Percentiles rank a stretch among this genome's conserved stretches.
Evolutionary conservation across 2,888 invertebrate genomes (phyloP).

Genomic region (Stenichneumon culpator): DNA sequence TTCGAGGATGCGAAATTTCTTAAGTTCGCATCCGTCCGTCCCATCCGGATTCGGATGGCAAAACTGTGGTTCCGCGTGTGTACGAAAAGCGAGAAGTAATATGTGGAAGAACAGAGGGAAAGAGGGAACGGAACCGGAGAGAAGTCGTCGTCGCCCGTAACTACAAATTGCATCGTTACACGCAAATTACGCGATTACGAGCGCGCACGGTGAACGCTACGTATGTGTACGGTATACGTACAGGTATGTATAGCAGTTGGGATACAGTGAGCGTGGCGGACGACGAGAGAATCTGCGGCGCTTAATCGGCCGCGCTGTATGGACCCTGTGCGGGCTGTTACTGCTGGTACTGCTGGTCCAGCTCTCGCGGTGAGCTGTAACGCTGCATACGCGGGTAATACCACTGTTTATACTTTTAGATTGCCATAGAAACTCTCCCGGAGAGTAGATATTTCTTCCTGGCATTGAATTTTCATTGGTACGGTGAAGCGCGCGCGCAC

Average conservation of each 20-base stretch:
- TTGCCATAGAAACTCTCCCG: constrained; percentile 70
- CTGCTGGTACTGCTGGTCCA: constrained; percentile 53
- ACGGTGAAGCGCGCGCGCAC: constrained; percentile 50
- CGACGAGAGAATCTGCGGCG: constrained; percentile 54
- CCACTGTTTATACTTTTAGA: constrained; percentile 80
- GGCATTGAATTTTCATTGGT: constrained; percentile 79
- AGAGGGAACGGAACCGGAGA: constrained; percentile 45
- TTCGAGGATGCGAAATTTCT: neutral
- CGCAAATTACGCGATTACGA: constrained; percentile 81
- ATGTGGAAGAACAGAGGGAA: constrained; percentile 19
- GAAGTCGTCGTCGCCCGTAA: constrained; percentile 74
- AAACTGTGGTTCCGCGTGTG: neutral
- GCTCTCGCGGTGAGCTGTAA: constrained; percentile 29
- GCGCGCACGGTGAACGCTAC: constrained; percentile 40
- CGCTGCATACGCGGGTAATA: constrained; percentile 65
- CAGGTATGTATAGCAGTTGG: constrained; percentile 29
- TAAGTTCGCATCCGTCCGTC: neutral
- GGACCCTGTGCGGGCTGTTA: constrained; percentile 58
- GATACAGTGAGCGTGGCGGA: constrained; percentile 49
- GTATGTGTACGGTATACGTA: constrained; percentile 24
- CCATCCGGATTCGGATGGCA: neutral
- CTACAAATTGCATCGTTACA: constrained; percentile 83
- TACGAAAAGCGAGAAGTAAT: constrained; percentile 5
- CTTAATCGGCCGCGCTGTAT: constrained; percentile 57
- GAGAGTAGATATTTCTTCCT: constrained; percentile 72